A percentile compares a stretch with the other conserved stretches of the same genome.
These are phyloP conservation scores for Embidobia sp. DNA, from an alignment of 2,888 invertebrate genomes.

Conservation along the genomic window DNA sequence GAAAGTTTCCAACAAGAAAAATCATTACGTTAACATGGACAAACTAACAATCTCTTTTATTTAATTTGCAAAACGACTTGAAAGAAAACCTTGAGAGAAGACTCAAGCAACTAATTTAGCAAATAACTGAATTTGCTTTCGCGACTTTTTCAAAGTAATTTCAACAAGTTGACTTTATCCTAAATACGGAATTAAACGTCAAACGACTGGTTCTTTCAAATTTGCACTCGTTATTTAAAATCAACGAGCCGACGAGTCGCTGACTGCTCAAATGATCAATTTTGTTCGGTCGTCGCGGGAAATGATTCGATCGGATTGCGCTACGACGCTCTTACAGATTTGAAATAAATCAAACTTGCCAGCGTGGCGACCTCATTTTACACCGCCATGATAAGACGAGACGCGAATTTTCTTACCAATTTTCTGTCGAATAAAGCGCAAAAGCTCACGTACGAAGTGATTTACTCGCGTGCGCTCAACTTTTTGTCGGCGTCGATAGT, in stretches of 20 bases:
- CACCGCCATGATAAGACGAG: constrained; percentile 26
- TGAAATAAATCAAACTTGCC: constrained; percentile 38
- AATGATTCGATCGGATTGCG: constrained; percentile 24
- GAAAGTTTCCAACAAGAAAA: no score
- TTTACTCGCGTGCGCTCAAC: constrained; percentile 27
- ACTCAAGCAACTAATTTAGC: no score
- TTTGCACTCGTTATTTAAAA: no score
- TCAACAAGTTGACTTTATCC: no score
- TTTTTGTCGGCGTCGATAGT: constrained; percentile 13
- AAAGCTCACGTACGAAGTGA: constrained; percentile 55
- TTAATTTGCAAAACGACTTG: no score
- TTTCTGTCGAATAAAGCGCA: constrained; percentile 48
- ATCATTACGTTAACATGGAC: no score
- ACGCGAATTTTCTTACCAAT: constrained; percentile 58
- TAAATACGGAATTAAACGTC: no score
- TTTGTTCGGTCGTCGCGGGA: constrained; percentile 3
- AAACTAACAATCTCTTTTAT: no score
- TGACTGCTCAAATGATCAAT: constrained; percentile 16
- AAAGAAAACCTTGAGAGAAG: no score
- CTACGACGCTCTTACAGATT: constrained; percentile 16
- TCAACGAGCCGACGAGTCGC: background rate
- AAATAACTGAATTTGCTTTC: no score
- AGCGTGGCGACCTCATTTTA: constrained; percentile 43
- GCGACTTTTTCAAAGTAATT: no score
- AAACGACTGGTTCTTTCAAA: no score